These are phyloP conservation scores for Myrmecobius fasciatus DNA, from an alignment of 2,113 vertebrate genomes.

Conservation along the genomic window DNA sequence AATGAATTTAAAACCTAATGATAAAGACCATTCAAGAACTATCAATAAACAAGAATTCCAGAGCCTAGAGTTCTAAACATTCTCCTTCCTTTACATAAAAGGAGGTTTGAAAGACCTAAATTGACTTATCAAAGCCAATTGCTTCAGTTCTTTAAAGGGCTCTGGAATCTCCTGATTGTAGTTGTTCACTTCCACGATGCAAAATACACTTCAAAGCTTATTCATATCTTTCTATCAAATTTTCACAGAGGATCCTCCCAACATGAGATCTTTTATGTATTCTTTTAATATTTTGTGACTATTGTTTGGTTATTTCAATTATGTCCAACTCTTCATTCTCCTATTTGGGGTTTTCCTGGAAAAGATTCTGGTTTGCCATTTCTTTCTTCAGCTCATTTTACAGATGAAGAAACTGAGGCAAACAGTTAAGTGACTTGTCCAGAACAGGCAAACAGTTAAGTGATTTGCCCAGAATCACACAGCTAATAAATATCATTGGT, in stretches of 20 bases:
- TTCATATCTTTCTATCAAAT: not conserved
- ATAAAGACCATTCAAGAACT: not conserved
- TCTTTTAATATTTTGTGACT: not conserved
- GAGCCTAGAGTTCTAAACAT: too few species aligned
- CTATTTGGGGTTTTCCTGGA: too few species aligned
- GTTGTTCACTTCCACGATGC: not conserved
- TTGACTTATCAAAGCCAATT: not conserved
- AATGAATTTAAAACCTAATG: not conserved
- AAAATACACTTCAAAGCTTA: not conserved
- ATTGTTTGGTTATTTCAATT: too few species aligned
- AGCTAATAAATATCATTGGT: not conserved
- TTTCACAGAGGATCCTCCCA: not conserved
- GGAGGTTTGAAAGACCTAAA: not conserved
- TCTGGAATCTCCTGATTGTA: not conserved
- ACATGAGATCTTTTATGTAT: not conserved
- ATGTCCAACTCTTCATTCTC: too few species aligned
- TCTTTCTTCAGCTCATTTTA: too few species aligned
- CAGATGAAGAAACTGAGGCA: too few species aligned
- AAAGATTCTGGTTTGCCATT: too few species aligned
- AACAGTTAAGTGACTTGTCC: too few species aligned
- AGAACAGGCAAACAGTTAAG: too few species aligned
- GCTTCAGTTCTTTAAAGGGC: not conserved
- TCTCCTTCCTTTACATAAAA: not conserved
- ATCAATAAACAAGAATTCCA: not conserved
- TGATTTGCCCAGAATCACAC: not conserved